Evolutionary conservation across 2,797 vertebrate genomes (phyloP), one percentile per base, ranked within the genome.

Genomic region (Microchirus variegatus): DNA sequence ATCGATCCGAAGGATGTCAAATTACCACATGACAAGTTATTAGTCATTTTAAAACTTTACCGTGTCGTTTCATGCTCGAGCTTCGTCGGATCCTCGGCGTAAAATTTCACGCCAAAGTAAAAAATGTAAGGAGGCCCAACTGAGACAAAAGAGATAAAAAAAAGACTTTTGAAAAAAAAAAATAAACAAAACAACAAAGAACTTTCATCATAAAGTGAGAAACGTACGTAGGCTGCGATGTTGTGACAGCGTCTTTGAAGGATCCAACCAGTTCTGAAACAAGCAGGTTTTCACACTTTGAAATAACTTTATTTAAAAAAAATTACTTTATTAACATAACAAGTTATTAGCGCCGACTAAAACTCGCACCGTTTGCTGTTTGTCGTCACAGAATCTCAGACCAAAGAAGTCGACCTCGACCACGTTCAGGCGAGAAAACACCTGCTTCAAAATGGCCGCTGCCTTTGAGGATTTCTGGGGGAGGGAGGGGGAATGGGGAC

Each of bases 21-120:
- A 31, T 6, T 31, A 31, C 8, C 31, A 31, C 5, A 31, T 31
- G 31, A 31, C 2, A 31, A 31, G 31, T 31, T 35, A 35, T 15
- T 10, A 42, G 37, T 17, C n/a, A 17, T 17, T 9, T 12, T 17
- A 4, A 4, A 41, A 7, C 1, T 5, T 67, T 10, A 81, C 75
- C 19, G 43, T 10, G 67, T 71, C 1, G 58, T 18, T 40, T 63
- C 64, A 0, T 73, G 49, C 26, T 52, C 41, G 35, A 78, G 67
- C 22, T 52, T 57, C 0, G n/a, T 45, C 0, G 79, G 71, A 48
- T 75, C 40, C 55, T 72, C 47, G 2, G 15, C 17, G 1, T 77
- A 81, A 57, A 81, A 81, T 38, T 45, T 73, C 12, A 81, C 62
- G 9, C 79, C 68, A 45, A 81, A 78, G 35, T 78, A 73, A 59